Percentiles rank a stretch among this genome's conserved stretches.
Evolutionary conservation across 2,113 vertebrate species (phyloP).

Genomic region (Apodemus sylvaticus): DNA sequence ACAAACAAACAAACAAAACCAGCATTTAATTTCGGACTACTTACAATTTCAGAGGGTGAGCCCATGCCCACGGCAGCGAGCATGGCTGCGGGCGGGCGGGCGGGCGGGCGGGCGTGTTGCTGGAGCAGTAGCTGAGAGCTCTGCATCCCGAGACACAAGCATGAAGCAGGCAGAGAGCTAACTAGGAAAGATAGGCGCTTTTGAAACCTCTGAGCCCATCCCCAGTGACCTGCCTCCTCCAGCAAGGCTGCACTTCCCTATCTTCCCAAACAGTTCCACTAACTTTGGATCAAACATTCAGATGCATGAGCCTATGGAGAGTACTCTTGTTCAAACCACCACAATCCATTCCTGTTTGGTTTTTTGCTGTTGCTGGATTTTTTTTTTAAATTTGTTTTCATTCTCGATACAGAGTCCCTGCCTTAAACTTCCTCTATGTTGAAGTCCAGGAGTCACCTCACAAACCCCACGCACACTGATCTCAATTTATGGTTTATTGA

Average conservation of each 20-base stretch:
- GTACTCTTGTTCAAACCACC: neutral
- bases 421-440: neutral
- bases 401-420: neutral
- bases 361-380: neutral
- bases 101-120: too few species aligned
- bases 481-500: too few species aligned
- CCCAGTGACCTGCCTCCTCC: neutral
- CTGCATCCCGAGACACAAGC: neutral
- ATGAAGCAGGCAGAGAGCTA: neutral
- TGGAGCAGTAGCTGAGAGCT: neutral
- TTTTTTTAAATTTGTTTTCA: neutral
- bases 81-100: neutral
- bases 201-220: neutral
- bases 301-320: neutral
- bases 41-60: neutral
- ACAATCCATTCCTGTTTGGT: neutral
- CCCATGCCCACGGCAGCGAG: neutral
- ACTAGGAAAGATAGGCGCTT: neutral
- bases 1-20: too few species aligned
- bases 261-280: neutral
- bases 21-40: neutral
- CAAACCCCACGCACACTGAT: too few species aligned
- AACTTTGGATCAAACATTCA: neutral
- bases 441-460: too few species aligned
- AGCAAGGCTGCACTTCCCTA: neutral